A percentile compares a stretch with the other conserved stretches of the same genome.
Evolutionary conservation across 2,113 vertebrate species (phyloP).

Genomic region (Protobothrops flavoviridis): DNA sequence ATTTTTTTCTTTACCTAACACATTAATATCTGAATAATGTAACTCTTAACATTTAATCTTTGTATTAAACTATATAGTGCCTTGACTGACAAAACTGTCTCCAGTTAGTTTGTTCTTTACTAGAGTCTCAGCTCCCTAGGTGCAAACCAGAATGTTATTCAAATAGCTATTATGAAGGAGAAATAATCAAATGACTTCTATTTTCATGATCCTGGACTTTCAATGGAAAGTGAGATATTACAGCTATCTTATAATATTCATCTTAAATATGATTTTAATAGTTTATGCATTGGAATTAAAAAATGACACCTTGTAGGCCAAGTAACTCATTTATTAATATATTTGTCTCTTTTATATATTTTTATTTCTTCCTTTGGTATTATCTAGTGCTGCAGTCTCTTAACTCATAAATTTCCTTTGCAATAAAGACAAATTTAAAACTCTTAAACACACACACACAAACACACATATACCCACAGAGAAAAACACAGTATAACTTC

Average conservation of each 20-base stretch:
- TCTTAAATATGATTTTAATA: slow-evolving; percentile 25
- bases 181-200: slow-evolving; percentile 34
- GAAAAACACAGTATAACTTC: background rate
- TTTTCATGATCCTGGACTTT: slow-evolving; percentile 29
- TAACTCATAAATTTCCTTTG: slow-evolving; percentile 26
- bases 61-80: slow-evolving; percentile 16
- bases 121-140: slow-evolving; percentile 16
- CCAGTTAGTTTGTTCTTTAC: slow-evolving; percentile 21
- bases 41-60: slow-evolving; percentile 24
- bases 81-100: slow-evolving; percentile 32
- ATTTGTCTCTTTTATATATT: slow-evolving; percentile 28
- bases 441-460: background rate
- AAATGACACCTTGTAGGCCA: background rate
- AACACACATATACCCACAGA: background rate
- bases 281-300: slow-evolving; percentile 36
- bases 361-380: slow-evolving; percentile 30
- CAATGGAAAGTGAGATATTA: background rate
- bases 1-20: slow-evolving; percentile 30
- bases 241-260: background rate
- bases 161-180: slow-evolving; percentile 31
- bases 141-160: slow-evolving; percentile 25
- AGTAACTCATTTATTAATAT: slow-evolving; percentile 33
- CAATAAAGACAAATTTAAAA: background rate
- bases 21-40: background rate
- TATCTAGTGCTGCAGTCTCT: slow-evolving; percentile 19